These are phyloP conservation scores for Leptocoma aspasia DNA, from an alignment of 2,113 vertebrate species.

Conservation along the genomic window DNA sequence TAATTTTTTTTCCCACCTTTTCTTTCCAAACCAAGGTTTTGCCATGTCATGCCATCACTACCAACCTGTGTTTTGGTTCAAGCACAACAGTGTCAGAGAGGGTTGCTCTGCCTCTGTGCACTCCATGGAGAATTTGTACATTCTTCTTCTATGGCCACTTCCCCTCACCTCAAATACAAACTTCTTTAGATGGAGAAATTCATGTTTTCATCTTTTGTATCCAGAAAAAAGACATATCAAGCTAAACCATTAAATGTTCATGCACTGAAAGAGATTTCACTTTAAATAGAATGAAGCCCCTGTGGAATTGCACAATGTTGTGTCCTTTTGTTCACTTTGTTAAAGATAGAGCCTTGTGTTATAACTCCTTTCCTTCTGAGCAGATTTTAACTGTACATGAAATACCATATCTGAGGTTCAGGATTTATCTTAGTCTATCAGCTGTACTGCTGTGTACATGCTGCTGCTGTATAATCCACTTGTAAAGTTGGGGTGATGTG, in stretches of 20 bases:
- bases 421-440: neutral
- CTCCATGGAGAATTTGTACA: neutral
- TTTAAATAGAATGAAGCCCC: neutral
- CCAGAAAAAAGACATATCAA: neutral
- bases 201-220: neutral
- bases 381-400: neutral
- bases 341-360: neutral
- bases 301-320: neutral
- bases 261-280: neutral
- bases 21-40: neutral
- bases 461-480: neutral
- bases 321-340: neutral
- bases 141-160: neutral
- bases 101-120: fast-evolving
- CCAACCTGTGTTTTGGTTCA: neutral
- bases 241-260: neutral
- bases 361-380: neutral
- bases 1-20: fast-evolving
- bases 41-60: neutral
- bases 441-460: neutral
- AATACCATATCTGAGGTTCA: neutral
- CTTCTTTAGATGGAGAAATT: neutral
- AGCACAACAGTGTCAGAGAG: neutral
- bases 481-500: neutral
- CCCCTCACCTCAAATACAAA: neutral